Evolutionary conservation across 2,888 invertebrate genomes (phyloP).

Genomic region (Xestia ashworthii): DNA sequence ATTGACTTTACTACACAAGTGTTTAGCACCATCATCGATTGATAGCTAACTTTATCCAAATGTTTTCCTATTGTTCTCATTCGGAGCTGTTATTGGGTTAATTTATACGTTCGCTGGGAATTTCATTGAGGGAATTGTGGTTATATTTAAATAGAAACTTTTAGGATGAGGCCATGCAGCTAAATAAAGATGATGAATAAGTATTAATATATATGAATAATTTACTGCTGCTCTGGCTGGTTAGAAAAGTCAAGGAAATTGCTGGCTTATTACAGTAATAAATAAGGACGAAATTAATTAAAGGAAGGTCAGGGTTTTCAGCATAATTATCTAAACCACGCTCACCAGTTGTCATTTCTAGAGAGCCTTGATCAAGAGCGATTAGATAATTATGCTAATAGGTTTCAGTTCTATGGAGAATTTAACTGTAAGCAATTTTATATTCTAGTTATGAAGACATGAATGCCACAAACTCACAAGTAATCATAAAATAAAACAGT

Average conservation of each 20-base stretch:
- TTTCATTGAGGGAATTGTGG: not conserved
- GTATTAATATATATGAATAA: not conserved
- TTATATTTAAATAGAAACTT: not conserved
- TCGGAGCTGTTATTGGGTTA: conserved; percentile 1
- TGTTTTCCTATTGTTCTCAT: conserved; percentile 45
- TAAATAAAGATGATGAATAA: not conserved
- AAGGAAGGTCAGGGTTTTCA: not conserved
- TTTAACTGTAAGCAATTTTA: not conserved
- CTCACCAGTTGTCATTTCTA: not conserved
- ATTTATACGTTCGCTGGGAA: not conserved
- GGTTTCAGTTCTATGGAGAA: not conserved
- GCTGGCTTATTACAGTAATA: not conserved
- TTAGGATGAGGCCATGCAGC: not conserved
- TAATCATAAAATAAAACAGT: not conserved
- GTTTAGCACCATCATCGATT: conserved; percentile 2
- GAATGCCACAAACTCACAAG: not conserved
- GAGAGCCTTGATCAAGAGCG: no score
- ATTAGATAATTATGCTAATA: not conserved
- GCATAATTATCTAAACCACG: not conserved
- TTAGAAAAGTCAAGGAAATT: not conserved
- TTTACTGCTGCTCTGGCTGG: not conserved
- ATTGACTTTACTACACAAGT: conserved; percentile 11
- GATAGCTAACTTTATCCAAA: conserved; percentile 19
- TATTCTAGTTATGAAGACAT: not conserved
- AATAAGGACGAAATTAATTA: not conserved